Evolutionary conservation across 2,797 vertebrate species (phyloP), one percentile per base, ranked within the genome.

Genomic region (Pipistrellus nathusii): DNA sequence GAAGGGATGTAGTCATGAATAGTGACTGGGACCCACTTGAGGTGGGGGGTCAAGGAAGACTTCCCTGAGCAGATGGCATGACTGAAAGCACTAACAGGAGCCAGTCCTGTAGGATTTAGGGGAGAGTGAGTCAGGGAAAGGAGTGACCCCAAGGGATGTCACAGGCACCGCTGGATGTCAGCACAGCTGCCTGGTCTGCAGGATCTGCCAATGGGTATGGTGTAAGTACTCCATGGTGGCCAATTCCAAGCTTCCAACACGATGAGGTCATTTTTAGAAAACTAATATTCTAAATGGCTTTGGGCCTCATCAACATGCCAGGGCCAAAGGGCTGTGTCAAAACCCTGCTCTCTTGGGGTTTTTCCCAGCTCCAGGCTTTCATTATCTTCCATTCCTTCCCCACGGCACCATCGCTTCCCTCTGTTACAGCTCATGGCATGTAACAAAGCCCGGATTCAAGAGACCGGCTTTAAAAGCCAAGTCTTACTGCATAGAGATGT

Each of bases 391-490:
- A 38, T 55, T 14, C 30, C n/a, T 88, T 13, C 59, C 21, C 5
- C 32, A 20, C 2, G 12, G 38, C 10, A 35, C 48, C 35, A 51
- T 10, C 23, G 48, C 17, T 64, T 32, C n/a, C 57, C 68, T 62
- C 86, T 64, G 57, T 35, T 15, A 53, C 51, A 59, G 41, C 32
- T 53, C 21, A 8, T 8, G 62, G 30, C 48, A 53, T 41, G 30
- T 23, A 53, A 17, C 15, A 38, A 84, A 78, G 64, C 64, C 48
- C 66, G 81, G 75, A 41, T 32, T 80, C n/a, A 1, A 83, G 66
- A 27, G 55, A 89, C 48, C 18, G 86, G 57, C 57, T 81, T 81
- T 68, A 85, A 85, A 90, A 93, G 73, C 51, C 48, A 85, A 73
- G 68, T 55, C 46, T 80, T 41, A 55, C 20, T 78, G 72, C 30